These are phyloP conservation scores for Centruroides vittatus DNA, from an alignment of 1,140 invertebrate species.

Conservation along the genomic window DNA sequence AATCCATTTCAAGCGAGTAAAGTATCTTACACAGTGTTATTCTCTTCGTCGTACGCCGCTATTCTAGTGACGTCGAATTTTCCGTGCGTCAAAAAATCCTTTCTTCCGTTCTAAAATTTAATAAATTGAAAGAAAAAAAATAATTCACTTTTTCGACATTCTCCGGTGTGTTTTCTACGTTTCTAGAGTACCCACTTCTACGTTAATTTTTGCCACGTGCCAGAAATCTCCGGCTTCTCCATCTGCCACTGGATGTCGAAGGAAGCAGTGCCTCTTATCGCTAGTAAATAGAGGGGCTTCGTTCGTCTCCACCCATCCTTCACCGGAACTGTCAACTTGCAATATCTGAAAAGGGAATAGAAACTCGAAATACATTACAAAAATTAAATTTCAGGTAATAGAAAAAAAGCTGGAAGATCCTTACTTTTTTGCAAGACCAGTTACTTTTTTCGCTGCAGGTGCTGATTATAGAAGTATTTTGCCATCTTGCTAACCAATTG, in stretches of 20 bases:
- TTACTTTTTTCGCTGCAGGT: conserved; percentile 53
- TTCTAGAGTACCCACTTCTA: conserved; percentile 11
- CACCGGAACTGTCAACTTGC: too few species aligned
- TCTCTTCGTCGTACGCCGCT: conserved; percentile 54
- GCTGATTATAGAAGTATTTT: conserved; percentile 73
- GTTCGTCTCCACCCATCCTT: too few species aligned
- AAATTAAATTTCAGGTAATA: too few species aligned
- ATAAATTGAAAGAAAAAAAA: too few species aligned
- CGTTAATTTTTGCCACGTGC: conserved; percentile 45
- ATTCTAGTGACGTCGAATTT: conserved; percentile 65
- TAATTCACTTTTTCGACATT: too few species aligned
- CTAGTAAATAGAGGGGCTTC: too few species aligned
- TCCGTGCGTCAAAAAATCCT: conserved; percentile 49
- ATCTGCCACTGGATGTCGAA: conserved; percentile 43
- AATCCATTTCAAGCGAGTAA: too few species aligned
- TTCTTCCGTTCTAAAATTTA: conserved; percentile 17
- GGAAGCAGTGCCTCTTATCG: conserved; percentile 21
- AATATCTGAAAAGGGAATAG: too few species aligned
- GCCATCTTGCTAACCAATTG: conserved; percentile 75
- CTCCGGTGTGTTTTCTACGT: too few species aligned
- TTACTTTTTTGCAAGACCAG: conserved; percentile 74
- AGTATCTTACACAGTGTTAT: conserved; percentile 43
- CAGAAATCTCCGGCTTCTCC: conserved; percentile 40
- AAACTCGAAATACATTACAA: too few species aligned
- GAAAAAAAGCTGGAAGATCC: conserved; percentile 8